These are phyloP conservation scores for Tanypteryx hageni DNA, from an alignment of 2,888 invertebrate genomes.

Conservation along the genomic window DNA sequence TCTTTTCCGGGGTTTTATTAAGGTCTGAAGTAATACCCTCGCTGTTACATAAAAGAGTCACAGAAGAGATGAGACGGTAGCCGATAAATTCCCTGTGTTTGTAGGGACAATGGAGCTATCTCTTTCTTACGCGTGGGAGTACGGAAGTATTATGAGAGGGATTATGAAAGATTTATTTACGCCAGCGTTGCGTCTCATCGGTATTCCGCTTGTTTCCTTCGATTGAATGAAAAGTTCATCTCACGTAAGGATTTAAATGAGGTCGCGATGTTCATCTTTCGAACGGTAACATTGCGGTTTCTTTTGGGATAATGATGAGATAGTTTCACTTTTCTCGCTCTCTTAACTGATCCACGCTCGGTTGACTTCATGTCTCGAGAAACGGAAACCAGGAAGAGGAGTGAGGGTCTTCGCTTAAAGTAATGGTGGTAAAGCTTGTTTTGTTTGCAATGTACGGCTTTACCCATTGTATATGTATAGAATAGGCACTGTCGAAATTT, in stretches of 20 bases:
- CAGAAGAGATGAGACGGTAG: not conserved
- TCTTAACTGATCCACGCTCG: too few relatives aligned
- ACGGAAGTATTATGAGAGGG: not conserved
- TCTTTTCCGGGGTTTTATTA: slow-evolving; percentile 19
- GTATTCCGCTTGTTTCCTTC: not conserved
- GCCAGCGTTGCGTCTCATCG: not conserved
- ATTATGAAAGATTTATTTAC: not conserved
- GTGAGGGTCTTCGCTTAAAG: too few relatives aligned
- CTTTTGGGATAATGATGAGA: not conserved
- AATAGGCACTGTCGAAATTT: too few relatives aligned
- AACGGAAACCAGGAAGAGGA: too few relatives aligned
- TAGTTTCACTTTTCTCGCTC: too few relatives aligned
- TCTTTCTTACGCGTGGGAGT: not conserved
- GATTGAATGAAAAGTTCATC: not conserved
- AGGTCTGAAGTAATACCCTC: slow-evolving; percentile 3
- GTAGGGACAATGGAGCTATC: not conserved
- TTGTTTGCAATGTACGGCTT: too few relatives aligned
- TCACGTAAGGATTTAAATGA: not conserved
- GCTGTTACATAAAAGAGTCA: not conserved
- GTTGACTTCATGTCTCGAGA: too few relatives aligned
- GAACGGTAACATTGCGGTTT: not conserved
- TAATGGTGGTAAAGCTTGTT: too few relatives aligned
- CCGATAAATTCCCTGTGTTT: not conserved
- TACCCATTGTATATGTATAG: too few relatives aligned
- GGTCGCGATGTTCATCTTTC: not conserved